phyloP scores from a whole-genome alignment of 2,888 invertebrate species.

The Trisateles emortualis region DNA sequence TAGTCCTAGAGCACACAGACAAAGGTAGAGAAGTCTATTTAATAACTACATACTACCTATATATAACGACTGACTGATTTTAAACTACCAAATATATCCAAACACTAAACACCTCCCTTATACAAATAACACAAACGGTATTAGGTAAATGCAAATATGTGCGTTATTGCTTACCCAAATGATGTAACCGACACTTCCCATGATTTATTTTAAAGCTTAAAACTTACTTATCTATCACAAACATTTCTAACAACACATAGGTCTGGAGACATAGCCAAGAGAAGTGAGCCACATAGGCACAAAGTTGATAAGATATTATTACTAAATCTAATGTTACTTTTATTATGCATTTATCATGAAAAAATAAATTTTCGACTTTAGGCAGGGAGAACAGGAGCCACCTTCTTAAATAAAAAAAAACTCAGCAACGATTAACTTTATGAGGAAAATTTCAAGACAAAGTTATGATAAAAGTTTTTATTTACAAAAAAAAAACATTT shows the following conservation, averaged over 20 bases:
- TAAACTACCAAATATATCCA: not conserved
- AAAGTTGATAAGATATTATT: not conserved
- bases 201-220: not conserved
- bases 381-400: too few species aligned
- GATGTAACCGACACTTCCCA: not conserved
- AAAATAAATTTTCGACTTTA: too few species aligned
- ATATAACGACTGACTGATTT: not conserved
- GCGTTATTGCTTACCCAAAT: not conserved
- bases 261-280: not conserved
- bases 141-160: not conserved
- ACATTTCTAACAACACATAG: not conserved
- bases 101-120: not conserved
- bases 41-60: not conserved
- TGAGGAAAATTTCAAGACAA: too few species aligned
- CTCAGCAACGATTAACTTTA: too few species aligned
- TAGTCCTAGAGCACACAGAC: not conserved
- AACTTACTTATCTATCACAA: slow-evolving; percentile 7
- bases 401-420: not conserved
- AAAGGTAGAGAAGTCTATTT: not conserved
- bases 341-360: not conserved
- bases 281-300: not conserved
- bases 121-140: not conserved
- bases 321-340: not conserved
- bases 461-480: too few species aligned
- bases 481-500: too few species aligned